Percentiles rank a stretch among this genome's conserved stretches.
Conservation (phyloP, 1,140 invertebrate species). For the Listronotus bonariensis region DNA sequence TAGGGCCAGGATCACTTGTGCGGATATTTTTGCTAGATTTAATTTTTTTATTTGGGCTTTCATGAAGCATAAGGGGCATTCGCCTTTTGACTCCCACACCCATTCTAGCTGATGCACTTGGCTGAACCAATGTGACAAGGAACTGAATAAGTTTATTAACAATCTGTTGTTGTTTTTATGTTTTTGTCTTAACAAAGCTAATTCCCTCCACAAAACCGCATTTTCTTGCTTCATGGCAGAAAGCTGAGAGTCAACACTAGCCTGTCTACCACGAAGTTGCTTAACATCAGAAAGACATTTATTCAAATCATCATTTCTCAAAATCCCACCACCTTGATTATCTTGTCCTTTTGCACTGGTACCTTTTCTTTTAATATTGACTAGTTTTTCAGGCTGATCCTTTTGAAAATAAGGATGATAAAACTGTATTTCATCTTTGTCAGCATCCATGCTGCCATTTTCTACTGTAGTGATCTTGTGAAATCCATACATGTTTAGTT, state of each 20-base stretch:
- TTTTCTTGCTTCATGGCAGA: conserved; percentile 93
- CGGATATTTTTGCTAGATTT: conserved; percentile 55
- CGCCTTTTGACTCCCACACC: conserved; percentile 70
- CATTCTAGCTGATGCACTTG: conserved; percentile 61
- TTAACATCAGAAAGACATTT: conserved; percentile 87
- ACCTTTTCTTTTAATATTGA: conserved; percentile 90
- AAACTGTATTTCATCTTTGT: conserved; percentile 95
- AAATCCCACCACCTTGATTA: conserved; percentile 6
- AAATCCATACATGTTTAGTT: conserved; percentile 99
- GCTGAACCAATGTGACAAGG: conserved; percentile 85
- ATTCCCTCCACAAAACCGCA: conserved; percentile 92
- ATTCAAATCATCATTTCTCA: conserved; percentile 72
- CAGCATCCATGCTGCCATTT: conserved; percentile 81
- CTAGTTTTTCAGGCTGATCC: conserved; percentile 82
- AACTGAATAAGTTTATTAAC: conserved; percentile 97
- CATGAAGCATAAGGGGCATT: conserved; percentile 76
- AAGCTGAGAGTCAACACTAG: conserved; percentile 82
- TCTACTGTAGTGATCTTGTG: conserved; percentile 94
- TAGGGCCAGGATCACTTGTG: conserved; percentile 58
- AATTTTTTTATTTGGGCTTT: conserved; percentile 61
- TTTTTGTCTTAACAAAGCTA: conserved; percentile 87
- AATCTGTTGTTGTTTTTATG: conserved; percentile 97
- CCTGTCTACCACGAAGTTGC: conserved; percentile 86
- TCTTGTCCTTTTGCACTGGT: conserved; percentile 37
- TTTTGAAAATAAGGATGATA: conserved; percentile 90